Percentiles rank a stretch among this genome's conserved stretches.
Evolutionary conservation across 2,797 vertebrate genomes (phyloP).

Genomic region (Pipistrellus pipistrellus): DNA sequence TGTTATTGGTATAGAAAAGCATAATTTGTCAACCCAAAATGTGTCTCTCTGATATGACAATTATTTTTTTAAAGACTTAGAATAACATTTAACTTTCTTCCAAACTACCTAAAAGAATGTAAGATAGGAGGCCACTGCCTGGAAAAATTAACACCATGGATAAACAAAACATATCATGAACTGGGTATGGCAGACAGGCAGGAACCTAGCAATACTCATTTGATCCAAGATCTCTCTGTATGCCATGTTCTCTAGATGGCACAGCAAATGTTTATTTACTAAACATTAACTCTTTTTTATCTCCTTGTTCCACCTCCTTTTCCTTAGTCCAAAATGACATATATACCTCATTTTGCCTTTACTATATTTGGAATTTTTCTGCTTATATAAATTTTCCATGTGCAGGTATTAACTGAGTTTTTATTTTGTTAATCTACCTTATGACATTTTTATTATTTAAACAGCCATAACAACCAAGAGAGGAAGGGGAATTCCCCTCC

Average conservation of each 20-base stretch:
- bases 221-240: not conserved
- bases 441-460: not conserved
- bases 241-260: not conserved
- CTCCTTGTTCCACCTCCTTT: not conserved
- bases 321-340: not conserved
- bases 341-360: not conserved
- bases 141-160: not conserved
- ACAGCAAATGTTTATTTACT: not conserved
- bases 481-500: not conserved
- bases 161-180: not conserved
- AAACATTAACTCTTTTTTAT: not conserved
- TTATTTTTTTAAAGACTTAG: not conserved
- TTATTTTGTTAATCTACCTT: not conserved
- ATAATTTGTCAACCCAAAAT: not conserved
- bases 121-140: not conserved
- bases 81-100: not conserved
- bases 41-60: not conserved
- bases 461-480: not conserved
- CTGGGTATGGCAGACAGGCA: not conserved
- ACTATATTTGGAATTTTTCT: not conserved
- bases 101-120: not conserved
- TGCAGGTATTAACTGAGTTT: not conserved
- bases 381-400: not conserved
- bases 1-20: not conserved
- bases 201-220: not conserved